phyloP scores from a whole-genome alignment of 2,113 vertebrate species.

The Dolichallabes microphthalmus region DNA sequence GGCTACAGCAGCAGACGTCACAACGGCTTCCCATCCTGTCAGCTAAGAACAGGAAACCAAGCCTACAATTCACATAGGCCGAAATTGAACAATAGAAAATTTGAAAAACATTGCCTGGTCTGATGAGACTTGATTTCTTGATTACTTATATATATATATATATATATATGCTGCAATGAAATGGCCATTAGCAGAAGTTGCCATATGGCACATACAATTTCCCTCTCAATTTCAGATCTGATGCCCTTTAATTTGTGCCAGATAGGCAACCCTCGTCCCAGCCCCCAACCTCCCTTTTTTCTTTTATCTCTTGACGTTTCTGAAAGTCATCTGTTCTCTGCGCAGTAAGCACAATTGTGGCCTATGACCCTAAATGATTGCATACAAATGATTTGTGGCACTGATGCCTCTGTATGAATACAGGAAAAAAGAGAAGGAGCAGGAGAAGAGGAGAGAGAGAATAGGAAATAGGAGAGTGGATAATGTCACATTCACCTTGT shows the following conservation, averaged over 20 bases:
- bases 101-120: no score
- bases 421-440: conserved; percentile 41
- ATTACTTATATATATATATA: no score
- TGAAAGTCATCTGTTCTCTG: conserved; percentile 78
- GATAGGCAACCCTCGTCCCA: conserved; percentile 57
- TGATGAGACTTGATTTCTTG: no score
- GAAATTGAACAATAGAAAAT: no score
- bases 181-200: conserved; percentile 68
- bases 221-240: conserved; percentile 71
- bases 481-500: conserved; percentile 81
- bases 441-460: conserved; percentile 21
- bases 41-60: no score
- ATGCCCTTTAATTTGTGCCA: conserved; percentile 65
- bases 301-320: conserved; percentile 58
- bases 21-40: no score
- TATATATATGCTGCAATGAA: conserved; percentile 57
- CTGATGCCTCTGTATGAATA: conserved; percentile 63
- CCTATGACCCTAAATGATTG: conserved; percentile 73
- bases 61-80: no score
- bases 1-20: no score
- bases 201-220: conserved; percentile 72
- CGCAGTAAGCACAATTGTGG: conserved; percentile 74
- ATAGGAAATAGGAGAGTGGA: conserved; percentile 40
- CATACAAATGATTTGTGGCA: conserved; percentile 83
- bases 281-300: conserved; percentile 7